phyloP scores from a whole-genome alignment of 2,113 vertebrate species.

The Baryphthengus martii region DNA sequence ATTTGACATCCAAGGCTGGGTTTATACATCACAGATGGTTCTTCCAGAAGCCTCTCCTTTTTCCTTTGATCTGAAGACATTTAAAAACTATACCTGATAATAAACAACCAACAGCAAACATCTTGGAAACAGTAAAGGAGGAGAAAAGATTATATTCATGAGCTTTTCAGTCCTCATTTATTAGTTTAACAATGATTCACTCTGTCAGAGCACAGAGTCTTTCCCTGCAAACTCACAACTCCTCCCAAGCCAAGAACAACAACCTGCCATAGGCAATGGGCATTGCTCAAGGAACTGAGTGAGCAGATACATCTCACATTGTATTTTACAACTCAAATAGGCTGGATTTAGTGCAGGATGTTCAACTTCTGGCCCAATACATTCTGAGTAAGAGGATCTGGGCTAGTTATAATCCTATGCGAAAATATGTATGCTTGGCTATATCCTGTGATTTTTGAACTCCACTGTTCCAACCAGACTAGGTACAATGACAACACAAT shows the following conservation, averaged over 20 bases:
- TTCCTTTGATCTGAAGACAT: neutral
- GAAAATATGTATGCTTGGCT: neutral
- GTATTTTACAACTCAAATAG: neutral
- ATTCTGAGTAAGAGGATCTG: neutral
- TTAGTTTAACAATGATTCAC: neutral
- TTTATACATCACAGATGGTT: neutral
- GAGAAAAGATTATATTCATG: neutral
- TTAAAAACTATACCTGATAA: neutral
- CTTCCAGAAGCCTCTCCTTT: neutral
- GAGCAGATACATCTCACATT: neutral
- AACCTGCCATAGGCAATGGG: neutral
- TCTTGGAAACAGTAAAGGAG: neutral
- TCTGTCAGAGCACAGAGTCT: neutral
- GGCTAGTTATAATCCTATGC: neutral
- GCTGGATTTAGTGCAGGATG: neutral
- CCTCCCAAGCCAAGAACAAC: neutral
- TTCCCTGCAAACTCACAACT: neutral
- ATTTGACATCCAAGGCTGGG: neutral
- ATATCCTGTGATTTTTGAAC: neutral
- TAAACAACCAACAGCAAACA: neutral
- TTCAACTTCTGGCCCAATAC: neutral
- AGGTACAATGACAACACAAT: neutral
- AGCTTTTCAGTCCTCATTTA: neutral
- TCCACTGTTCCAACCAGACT: neutral
- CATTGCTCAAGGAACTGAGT: neutral